Conservation (phyloP, 2,113 vertebrate genomes). For the Coreoperca whiteheadi region DNA sequence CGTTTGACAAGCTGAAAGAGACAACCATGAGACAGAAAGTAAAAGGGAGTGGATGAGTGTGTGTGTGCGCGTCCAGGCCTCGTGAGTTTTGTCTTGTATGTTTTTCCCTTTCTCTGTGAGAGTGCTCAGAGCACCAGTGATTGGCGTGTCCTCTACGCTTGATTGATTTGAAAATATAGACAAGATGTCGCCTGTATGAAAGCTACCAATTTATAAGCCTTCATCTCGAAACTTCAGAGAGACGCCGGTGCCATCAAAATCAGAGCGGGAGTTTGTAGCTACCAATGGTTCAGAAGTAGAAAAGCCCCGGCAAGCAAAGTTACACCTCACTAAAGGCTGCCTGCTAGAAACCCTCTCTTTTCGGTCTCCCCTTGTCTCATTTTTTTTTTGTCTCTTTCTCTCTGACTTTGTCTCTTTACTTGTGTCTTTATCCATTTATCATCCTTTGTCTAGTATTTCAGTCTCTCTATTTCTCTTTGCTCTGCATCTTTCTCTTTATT, state of each 20-base stretch:
- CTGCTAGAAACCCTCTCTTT: constrained; percentile 53
- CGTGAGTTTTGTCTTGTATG: constrained; percentile 47
- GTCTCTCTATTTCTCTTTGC: constrained; percentile 37
- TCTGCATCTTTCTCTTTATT: constrained; percentile 45
- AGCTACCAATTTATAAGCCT: constrained; percentile 83
- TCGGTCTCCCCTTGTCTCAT: constrained; percentile 38
- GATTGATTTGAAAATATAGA: constrained; percentile 86
- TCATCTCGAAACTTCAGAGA: constrained; percentile 80
- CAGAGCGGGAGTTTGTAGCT: constrained; percentile 73
- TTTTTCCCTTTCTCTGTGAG: constrained; percentile 56
- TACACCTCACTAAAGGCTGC: constrained; percentile 73
- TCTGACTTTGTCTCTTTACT: constrained; percentile 55
- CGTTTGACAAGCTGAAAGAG: constrained; percentile 72
- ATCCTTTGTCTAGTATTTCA: constrained; percentile 45
- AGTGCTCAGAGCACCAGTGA: constrained; percentile 61
- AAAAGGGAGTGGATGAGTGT: constrained; percentile 45
- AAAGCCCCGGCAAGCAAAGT: constrained; percentile 64
- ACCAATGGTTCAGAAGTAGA: constrained; percentile 69
- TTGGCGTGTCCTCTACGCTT: constrained; percentile 82
- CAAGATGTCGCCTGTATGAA: constrained; percentile 82
- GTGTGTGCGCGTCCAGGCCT: constrained; percentile 28
- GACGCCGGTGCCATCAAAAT: constrained; percentile 64
- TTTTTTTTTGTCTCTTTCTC: constrained; percentile 43
- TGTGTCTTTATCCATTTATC: constrained; percentile 56
- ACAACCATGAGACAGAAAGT: constrained; percentile 67